Conservation (phyloP, 2,113 vertebrate species). For the Aptenodytes patagonicus region DNA sequence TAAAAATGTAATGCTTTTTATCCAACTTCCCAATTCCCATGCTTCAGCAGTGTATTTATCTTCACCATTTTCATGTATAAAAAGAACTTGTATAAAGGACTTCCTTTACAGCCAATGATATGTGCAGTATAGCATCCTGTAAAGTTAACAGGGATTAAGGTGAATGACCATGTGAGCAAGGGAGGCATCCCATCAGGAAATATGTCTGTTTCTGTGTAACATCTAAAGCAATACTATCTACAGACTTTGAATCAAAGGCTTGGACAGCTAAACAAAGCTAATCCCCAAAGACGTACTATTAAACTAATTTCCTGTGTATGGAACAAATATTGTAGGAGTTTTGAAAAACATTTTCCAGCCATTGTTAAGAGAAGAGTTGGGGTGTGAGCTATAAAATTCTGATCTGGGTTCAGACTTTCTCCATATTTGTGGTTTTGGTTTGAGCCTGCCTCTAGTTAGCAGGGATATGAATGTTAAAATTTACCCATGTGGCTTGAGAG, state of each 20-base stretch:
- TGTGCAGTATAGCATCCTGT: background rate
- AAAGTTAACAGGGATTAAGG: conserved; percentile 36
- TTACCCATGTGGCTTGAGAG: background rate
- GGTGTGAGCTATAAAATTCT: background rate
- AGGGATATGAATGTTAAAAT: conserved; percentile 3
- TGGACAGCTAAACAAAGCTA: conserved; percentile 22
- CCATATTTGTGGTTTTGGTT: conserved; percentile 42
- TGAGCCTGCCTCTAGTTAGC: conserved; percentile 32
- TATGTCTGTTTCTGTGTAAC: background rate
- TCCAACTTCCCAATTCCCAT: background rate
- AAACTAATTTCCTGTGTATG: conserved; percentile 22
- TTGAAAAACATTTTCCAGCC: conserved; percentile 27
- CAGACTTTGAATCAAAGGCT: conserved; percentile 28
- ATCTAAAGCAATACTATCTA: background rate
- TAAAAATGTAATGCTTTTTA: conserved; percentile 2
- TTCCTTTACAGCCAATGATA: background rate
- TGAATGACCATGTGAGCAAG: conserved; percentile 6
- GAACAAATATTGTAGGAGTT: conserved; percentile 30
- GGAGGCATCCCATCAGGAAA: background rate
- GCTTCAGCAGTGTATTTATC: conserved; percentile 14
- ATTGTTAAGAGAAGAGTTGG: conserved; percentile 21
- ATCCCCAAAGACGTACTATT: conserved; percentile 22
- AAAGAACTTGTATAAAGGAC: background rate
- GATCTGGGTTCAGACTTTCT: conserved; percentile 15
- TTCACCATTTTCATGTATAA: background rate